Conservation (phyloP, 2,797 vertebrate species). For the Chloroceryle amazona region DNA sequence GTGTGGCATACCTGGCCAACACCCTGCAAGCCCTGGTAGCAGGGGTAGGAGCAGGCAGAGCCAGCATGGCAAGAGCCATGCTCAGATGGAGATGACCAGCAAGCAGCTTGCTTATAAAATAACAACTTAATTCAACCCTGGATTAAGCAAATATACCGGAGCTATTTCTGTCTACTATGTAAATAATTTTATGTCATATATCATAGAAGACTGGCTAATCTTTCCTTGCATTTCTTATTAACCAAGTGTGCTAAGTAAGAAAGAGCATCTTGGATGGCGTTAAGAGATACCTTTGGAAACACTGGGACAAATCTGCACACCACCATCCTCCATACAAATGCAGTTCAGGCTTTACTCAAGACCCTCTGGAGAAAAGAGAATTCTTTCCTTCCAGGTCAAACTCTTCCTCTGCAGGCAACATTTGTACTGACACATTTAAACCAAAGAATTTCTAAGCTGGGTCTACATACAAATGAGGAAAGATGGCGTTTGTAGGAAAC, state of each 20-base stretch:
- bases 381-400: not conserved
- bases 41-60: not conserved
- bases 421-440: not conserved
- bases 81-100: not conserved
- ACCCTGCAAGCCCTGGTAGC: not conserved
- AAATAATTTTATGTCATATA: not conserved
- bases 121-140: not conserved
- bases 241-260: not conserved
- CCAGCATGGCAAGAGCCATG: not conserved
- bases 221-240: not conserved
- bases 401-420: not conserved
- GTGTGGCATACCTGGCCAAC: not conserved
- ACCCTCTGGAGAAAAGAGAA: not conserved
- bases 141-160: not conserved
- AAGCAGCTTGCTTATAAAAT: not conserved
- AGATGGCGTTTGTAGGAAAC: not conserved
- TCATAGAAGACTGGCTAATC: not conserved
- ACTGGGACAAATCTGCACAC: not conserved
- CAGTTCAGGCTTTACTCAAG: not conserved
- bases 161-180: not conserved
- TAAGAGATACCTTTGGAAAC: not conserved
- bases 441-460: not conserved
- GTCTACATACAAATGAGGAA: not conserved
- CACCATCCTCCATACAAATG: not conserved
- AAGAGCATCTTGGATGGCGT: not conserved